Percentiles rank a stretch among this genome's conserved stretches.
These are phyloP conservation scores for Ashinkailepas kermadecensis DNA, from an alignment of 2,888 invertebrate species.

Conservation along the genomic window DNA sequence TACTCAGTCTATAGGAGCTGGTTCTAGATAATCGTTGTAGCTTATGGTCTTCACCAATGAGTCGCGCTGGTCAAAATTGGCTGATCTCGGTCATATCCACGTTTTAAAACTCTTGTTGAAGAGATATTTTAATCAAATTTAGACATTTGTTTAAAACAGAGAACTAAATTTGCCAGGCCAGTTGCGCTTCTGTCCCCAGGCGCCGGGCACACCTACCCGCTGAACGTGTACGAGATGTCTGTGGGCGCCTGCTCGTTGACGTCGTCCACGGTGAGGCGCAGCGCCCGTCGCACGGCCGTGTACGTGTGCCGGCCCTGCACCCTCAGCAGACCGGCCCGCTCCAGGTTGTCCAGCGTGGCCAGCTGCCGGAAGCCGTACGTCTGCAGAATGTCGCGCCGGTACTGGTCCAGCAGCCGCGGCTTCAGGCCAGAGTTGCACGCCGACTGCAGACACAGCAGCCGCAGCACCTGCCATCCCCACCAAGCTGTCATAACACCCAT, in stretches of 20 bases:
- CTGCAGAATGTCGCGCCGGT: constrained; percentile 64
- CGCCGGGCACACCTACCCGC: constrained; percentile 48
- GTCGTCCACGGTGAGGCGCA: constrained; percentile 71
- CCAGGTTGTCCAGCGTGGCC: constrained; percentile 72
- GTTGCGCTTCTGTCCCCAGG: too few species aligned
- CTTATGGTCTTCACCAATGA: too few species aligned
- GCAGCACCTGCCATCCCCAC: constrained; percentile 51
- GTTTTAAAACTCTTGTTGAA: too few species aligned
- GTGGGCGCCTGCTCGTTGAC: constrained; percentile 71
- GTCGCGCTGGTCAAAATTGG: too few species aligned
- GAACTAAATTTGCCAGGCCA: too few species aligned
- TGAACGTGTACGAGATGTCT: constrained; percentile 85
- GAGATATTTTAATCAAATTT: too few species aligned
- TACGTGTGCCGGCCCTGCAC: constrained; percentile 53
- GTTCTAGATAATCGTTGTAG: too few species aligned
- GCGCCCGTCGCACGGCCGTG: constrained; percentile 43
- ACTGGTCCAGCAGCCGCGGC: constrained; percentile 69
- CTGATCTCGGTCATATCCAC: too few species aligned
- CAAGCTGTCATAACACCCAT: too few species aligned
- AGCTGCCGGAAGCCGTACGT: constrained; percentile 82
- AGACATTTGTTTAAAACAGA: too few species aligned
- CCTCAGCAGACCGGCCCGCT: constrained; percentile 73
- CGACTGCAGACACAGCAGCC: constrained; percentile 88
- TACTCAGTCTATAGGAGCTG: too few species aligned
- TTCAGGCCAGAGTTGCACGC: constrained; percentile 87